A percentile compares a stretch with the other conserved stretches of the same genome.
Conservation (phyloP, 1,140 invertebrate species). For the Whitmania pigra region DNA sequence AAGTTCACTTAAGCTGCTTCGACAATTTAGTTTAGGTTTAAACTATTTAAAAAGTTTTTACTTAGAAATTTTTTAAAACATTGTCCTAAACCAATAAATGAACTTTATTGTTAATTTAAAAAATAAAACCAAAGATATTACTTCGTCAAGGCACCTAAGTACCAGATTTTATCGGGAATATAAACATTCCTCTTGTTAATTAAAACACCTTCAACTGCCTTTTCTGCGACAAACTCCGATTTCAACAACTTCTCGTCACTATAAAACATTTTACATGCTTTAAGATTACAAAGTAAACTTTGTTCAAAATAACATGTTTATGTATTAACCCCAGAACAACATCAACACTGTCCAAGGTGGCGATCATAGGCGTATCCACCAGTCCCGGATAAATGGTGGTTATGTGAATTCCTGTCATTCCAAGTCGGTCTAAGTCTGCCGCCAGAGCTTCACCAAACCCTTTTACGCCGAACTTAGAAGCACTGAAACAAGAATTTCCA, state of each 20-base stretch:
- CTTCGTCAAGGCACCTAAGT: background rate
- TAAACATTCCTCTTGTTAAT: background rate
- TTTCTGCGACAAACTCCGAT: background rate
- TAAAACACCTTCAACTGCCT: background rate
- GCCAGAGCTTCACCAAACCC: slow-evolving; percentile 69
- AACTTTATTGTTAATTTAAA: background rate
- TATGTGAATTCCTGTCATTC: slow-evolving; percentile 47
- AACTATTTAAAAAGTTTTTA: background rate
- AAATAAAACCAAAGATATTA: background rate
- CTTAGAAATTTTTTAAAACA: background rate
- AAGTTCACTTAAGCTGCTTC: background rate
- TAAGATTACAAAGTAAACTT: background rate
- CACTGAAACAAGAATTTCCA: slow-evolving; percentile 40
- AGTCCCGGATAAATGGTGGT: slow-evolving; percentile 84
- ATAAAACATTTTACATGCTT: background rate
- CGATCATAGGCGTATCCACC: slow-evolving; percentile 73
- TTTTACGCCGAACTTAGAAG: slow-evolving; percentile 81
- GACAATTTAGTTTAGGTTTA: background rate
- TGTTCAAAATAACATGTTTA: background rate
- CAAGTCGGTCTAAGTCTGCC: slow-evolving; percentile 31
- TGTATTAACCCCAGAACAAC: background rate
- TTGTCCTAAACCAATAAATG: background rate
- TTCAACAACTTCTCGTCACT: background rate
- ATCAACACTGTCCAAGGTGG: slow-evolving; percentile 25
- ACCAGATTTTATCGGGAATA: background rate